Conservation (phyloP, 2,113 vertebrate genomes). For the Athene noctua region DNA sequence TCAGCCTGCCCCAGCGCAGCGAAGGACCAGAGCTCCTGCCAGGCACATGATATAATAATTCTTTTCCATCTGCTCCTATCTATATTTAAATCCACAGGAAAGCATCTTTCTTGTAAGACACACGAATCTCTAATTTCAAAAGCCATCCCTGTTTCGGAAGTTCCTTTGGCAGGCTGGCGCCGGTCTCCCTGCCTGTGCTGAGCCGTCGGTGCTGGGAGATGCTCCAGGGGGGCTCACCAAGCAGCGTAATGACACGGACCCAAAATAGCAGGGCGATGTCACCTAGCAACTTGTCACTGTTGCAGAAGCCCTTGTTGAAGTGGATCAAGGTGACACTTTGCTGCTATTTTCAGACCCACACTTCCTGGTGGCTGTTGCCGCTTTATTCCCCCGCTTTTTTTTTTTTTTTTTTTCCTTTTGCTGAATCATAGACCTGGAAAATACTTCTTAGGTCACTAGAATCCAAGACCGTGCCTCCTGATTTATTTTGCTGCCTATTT, state of each 20-base stretch:
- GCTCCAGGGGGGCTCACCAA: not conserved
- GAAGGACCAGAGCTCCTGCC: accelerated
- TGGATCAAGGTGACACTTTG: conserved; percentile 35
- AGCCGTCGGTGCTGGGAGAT: not conserved
- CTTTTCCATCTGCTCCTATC: conserved; percentile 12
- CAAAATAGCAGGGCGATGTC: conserved; percentile 12
- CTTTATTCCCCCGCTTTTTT: not conserved
- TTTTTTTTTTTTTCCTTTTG: not conserved
- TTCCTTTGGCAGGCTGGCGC: not conserved
- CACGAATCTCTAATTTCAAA: not conserved
- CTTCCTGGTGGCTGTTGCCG: not conserved
- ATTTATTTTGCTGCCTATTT: not conserved
- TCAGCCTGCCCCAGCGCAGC: not conserved
- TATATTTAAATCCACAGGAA: not conserved
- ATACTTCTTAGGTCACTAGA: not conserved
- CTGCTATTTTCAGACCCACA: conserved; percentile 43
- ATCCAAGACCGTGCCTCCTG: not conserved
- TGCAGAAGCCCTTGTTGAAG: conserved; percentile 8
- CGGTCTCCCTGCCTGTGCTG: accelerated
- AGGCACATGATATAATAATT: not conserved
- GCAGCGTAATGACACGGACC: accelerated
- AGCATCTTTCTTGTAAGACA: not conserved
- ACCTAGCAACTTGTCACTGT: not conserved
- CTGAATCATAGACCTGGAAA: conserved; percentile 15
- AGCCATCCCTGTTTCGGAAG: not conserved